Conservation (phyloP, 1,140 invertebrate species). For the Saccostrea glomerata region DNA sequence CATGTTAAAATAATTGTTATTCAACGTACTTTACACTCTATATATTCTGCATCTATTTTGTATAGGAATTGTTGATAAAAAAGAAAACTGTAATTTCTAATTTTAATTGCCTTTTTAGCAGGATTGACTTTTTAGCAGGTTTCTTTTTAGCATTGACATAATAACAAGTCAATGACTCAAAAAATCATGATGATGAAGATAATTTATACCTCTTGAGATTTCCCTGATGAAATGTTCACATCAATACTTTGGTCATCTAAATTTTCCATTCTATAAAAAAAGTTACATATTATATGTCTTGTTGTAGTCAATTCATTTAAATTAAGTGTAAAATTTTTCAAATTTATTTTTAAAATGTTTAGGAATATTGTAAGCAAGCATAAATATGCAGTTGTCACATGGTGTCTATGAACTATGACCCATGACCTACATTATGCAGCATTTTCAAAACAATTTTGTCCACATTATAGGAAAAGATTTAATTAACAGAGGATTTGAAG, state of each 20-base stretch:
- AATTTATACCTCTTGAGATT: constrained; percentile 1
- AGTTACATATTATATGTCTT: not conserved
- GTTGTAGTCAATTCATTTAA: not conserved
- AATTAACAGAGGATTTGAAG: no score
- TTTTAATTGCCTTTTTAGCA: no score
- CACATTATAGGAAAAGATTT: not conserved
- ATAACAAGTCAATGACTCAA: no score
- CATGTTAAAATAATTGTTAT: no score
- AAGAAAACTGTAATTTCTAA: no score
- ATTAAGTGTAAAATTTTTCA: not conserved
- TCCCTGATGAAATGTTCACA: not conserved
- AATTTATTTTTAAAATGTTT: not conserved
- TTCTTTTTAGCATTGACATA: no score
- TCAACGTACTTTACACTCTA: no score
- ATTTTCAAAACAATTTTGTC: not conserved
- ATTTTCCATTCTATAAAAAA: constrained; percentile 17
- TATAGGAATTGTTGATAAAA: no score
- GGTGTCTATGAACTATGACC: constrained; percentile 32
- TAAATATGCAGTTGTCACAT: constrained; percentile 11
- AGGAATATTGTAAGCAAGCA: no score
- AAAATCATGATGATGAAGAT: not conserved
- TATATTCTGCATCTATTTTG: no score
- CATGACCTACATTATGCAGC: constrained; percentile 11
- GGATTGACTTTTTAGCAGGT: no score
- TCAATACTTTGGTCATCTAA: not conserved